phyloP scores from a whole-genome alignment of 2,113 vertebrate species.

The Calonectris borealis region DNA sequence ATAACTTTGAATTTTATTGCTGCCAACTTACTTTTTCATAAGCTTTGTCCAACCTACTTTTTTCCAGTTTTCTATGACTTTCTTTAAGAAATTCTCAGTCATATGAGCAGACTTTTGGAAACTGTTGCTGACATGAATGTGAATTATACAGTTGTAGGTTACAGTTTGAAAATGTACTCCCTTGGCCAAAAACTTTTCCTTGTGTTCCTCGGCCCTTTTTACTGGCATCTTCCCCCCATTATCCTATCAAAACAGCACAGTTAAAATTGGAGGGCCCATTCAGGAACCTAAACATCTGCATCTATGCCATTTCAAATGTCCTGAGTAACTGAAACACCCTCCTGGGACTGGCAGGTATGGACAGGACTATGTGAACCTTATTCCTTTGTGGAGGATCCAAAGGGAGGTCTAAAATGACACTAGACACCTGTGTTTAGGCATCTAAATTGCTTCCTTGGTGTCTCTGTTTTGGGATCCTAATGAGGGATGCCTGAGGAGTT shows the following conservation, averaged over 20 bases:
- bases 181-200: background rate
- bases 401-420: background rate
- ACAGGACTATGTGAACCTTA: background rate
- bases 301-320: background rate
- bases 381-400: background rate
- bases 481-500: background rate
- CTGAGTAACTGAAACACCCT: background rate
- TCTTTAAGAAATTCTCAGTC: background rate
- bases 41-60: background rate
- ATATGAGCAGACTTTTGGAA: background rate
- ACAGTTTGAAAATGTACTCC: background rate
- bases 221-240: background rate
- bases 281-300: background rate
- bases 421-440: background rate
- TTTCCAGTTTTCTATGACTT: background rate
- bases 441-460: background rate
- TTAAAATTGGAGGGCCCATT: background rate
- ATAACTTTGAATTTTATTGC: background rate
- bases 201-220: background rate
- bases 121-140: background rate
- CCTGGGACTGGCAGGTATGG: background rate
- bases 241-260: background rate
- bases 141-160: background rate
- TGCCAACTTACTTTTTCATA: background rate
- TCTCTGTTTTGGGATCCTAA: background rate